A percentile compares a stretch with the other conserved stretches of the same genome.
Evolutionary conservation across 2,888 invertebrate genomes (phyloP).

Genomic region (Apodemia zela): DNA sequence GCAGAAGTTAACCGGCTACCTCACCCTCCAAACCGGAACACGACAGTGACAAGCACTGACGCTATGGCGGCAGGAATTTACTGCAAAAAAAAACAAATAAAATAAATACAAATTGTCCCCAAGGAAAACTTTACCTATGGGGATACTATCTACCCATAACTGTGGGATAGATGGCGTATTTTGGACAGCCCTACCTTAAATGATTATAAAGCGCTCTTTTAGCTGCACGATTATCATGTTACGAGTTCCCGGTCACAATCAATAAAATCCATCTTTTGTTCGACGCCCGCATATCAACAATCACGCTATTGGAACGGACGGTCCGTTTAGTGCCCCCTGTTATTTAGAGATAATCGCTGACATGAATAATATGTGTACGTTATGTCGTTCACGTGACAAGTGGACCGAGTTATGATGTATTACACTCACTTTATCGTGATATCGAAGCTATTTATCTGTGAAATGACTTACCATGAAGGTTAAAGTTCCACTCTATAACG

Average conservation of each 20-base stretch:
- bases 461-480: constrained; percentile 7
- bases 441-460: constrained; percentile 13
- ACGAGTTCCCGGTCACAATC: constrained; percentile 33
- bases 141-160: too few relatives aligned
- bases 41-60: too few relatives aligned
- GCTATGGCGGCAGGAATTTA: too few relatives aligned
- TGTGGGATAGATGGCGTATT: background rate
- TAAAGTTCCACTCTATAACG: background rate
- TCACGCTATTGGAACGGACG: constrained; percentile 46
- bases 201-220: constrained; percentile 17
- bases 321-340: constrained; percentile 43
- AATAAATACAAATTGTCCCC: too few relatives aligned
- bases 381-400: constrained; percentile 29
- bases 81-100: too few relatives aligned
- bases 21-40: too few relatives aligned
- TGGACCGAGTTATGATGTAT: constrained; percentile 34
- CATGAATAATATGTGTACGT: constrained; percentile 37
- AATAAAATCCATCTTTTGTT: constrained; percentile 55
- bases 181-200: background rate
- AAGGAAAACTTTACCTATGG: too few relatives aligned
- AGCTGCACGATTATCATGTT: constrained; percentile 34
- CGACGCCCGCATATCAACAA: constrained; percentile 55
- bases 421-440: constrained; percentile 23
- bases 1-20: too few relatives aligned
- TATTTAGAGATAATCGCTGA: constrained; percentile 38